Base-by-base conservation (phyloP, 2,888 invertebrate genomes). In the Chironomus riparius region DNA sequence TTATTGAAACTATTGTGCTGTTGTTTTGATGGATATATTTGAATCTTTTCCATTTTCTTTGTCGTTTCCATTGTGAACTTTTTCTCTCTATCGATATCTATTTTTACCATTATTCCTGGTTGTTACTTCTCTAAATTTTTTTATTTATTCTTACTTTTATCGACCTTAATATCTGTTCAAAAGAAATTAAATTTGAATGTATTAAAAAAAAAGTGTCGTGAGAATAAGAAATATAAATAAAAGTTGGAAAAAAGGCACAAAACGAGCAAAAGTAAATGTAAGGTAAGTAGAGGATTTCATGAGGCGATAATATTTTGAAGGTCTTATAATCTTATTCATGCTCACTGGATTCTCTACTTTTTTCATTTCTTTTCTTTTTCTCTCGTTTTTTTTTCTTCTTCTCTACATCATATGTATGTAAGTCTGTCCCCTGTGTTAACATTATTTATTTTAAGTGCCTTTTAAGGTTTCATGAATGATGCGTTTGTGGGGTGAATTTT, bases 361-460 rank as follows among this genome's bases (percentile, higher is more conserved):
- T 56, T 56, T 18, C 56, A 56, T 56, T 56, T 56, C 56, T 21
- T 24, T 24, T 62, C 21, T 65, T 22, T 65, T 22, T 65, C 65
- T 65, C 22, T 13, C 21, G n/a, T n/a, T n/a, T 65, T 24, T 15
- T 18, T 56, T 56, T 28, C 28, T 38, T 38, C 38, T 38, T 38
- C 38, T 38, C 38, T 38, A 38, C 38, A 38, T 38, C 38, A 38
- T 38, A 38, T 38, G 15, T 28, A 28, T 28, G 15, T 38, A 68
- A 22, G 12, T 38, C 72, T 71, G 72, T 72, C 72, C 72, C 72
- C 72, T 72, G 72, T 72, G 62, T 72, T 72, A 50, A 61, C 71
- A 71, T 71, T 71, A 71, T 71, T 71, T 71, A 47, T 47, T 71
- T 61, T 61, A 71, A 71, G 71, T 61, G 47, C 56, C 22, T 28